phyloP scores from a whole-genome alignment of 2,113 vertebrate species.

The Oriolus oriolus region DNA sequence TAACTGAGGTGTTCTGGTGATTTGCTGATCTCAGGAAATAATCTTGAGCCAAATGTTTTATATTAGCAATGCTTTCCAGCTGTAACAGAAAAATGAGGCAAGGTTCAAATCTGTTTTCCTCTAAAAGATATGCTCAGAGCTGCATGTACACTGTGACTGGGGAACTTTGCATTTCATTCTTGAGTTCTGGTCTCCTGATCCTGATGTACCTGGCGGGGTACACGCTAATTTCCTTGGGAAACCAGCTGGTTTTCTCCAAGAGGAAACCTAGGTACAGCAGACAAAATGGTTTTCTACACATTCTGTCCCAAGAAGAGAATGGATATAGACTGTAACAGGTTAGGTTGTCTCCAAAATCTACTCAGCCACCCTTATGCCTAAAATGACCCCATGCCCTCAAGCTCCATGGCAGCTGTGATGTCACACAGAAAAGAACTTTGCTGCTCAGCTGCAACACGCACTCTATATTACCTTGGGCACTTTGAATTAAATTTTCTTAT shows the following conservation, averaged over 20 bases:
- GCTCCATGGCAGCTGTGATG: not conserved
- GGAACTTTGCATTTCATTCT: not conserved
- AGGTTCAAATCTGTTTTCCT: not conserved
- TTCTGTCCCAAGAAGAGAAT: not conserved
- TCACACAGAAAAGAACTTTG: not conserved
- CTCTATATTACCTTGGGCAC: not conserved
- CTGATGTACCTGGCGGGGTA: not conserved
- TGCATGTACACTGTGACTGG: fast-evolving
- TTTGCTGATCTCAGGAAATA: not conserved
- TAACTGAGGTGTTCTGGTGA: not conserved
- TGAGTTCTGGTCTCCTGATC: not conserved
- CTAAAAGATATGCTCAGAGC: not conserved
- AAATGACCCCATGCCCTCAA: fast-evolving
- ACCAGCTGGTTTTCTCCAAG: not conserved
- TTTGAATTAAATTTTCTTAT: not conserved
- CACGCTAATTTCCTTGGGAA: not conserved
- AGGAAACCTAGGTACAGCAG: not conserved
- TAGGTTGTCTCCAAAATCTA: not conserved
- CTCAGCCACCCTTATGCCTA: not conserved
- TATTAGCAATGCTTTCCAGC: not conserved
- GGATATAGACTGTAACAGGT: not conserved
- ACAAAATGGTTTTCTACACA: not conserved
- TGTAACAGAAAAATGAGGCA: not conserved
- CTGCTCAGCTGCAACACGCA: not conserved
- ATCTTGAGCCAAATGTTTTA: not conserved